Evolutionary conservation across 2,888 invertebrate species (phyloP).

Genomic region (Synanthedon andrenaeformis): DNA sequence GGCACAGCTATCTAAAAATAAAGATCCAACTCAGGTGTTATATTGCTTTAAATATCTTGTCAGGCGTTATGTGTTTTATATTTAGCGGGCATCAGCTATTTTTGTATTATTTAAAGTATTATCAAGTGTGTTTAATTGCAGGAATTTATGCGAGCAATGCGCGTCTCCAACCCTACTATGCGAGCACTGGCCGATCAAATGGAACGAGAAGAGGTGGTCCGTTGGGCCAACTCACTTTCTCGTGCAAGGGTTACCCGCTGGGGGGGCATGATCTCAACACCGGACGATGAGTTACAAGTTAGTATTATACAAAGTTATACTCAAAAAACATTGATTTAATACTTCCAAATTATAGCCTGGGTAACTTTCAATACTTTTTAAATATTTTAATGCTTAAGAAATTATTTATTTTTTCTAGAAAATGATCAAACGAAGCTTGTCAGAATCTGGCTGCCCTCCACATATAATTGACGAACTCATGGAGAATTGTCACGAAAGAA

Average conservation of each 20-base stretch:
- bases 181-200: slow-evolving; percentile 93
- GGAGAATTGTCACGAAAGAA: slow-evolving; percentile 96
- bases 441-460: slow-evolving; percentile 93
- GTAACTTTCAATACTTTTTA: too few relatives aligned
- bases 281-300: slow-evolving; percentile 93
- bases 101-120: too few relatives aligned
- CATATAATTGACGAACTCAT: slow-evolving; percentile 94
- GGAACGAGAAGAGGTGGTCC: slow-evolving; percentile 92
- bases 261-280: slow-evolving; percentile 99
- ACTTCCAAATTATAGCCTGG: background rate
- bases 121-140: slow-evolving; percentile 21
- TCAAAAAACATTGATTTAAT: background rate
- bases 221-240: slow-evolving; percentile 87
- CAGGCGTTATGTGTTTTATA: too few relatives aligned
- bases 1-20: too few relatives aligned
- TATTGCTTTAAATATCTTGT: too few relatives aligned
- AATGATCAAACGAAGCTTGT: slow-evolving; percentile 92
- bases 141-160: slow-evolving; percentile 94
- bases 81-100: too few relatives aligned
- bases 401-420: slow-evolving; percentile 68
- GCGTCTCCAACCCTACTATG: slow-evolving; percentile 92
- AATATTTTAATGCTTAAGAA: background rate
- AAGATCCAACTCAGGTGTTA: too few relatives aligned
- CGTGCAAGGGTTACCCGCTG: slow-evolving; percentile 92
- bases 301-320: slow-evolving; percentile 2